Percentiles rank a stretch among this genome's conserved stretches.
Evolutionary conservation across 30 jellyfish, hydroid and myxozoan genomes (phyloP).

Genomic region (Chrysaora quinquecirrha): DNA sequence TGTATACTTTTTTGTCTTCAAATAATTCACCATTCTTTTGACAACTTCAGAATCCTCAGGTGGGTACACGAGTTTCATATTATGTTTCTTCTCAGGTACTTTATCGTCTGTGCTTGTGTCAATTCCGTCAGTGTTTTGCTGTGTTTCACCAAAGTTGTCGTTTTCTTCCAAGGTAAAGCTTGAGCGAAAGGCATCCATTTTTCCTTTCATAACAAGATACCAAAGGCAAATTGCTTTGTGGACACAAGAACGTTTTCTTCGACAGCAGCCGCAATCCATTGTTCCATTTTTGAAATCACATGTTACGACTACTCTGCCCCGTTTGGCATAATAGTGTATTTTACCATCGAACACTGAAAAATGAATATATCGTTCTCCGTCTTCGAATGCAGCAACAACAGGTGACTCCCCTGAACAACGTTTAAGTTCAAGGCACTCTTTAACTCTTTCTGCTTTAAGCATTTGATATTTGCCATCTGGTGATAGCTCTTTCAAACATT

Average conservation of each 20-base stretch:
- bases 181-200: background rate
- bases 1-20: background rate
- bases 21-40: background rate
- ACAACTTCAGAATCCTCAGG: background rate
- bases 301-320: background rate
- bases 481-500: background rate
- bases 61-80: background rate
- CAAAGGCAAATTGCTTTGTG: conserved; percentile 13
- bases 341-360: background rate
- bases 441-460: background rate
- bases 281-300: background rate
- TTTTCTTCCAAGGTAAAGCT: background rate
- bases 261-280: conserved; percentile 1
- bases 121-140: background rate
- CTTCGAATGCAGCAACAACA: background rate
- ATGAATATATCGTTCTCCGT: background rate
- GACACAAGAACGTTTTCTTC: background rate
- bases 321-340: background rate
- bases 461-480: background rate
- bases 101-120: background rate
- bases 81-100: background rate
- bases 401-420: background rate
- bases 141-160: background rate
- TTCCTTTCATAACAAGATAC: background rate
- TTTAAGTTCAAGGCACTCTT: background rate